phyloP scores from a whole-genome alignment of 2,888 invertebrate species.

The Archips xylosteana region DNA sequence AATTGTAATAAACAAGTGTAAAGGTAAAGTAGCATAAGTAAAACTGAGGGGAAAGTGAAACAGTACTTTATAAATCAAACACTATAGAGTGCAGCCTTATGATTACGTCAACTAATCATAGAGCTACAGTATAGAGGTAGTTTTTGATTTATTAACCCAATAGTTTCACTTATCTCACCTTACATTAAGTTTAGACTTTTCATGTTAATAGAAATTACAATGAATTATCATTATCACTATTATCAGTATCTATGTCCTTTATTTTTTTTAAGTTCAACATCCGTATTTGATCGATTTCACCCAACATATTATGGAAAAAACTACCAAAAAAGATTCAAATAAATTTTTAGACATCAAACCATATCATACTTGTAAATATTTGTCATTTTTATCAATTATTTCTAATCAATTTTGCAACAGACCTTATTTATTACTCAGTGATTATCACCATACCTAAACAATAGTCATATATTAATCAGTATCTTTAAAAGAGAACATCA shows the following conservation, averaged over 20 bases:
- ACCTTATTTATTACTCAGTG: slow-evolving; percentile 67
- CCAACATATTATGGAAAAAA: slow-evolving; percentile 61
- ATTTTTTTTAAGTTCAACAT: background rate
- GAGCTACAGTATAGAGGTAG: too few relatives aligned
- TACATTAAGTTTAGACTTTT: too few relatives aligned
- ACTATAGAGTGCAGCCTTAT: too few relatives aligned
- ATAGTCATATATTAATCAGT: slow-evolving; percentile 67
- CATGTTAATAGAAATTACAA: too few relatives aligned
- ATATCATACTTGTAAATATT: slow-evolving; percentile 48
- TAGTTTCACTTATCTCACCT: too few relatives aligned
- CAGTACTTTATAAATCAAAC: too few relatives aligned
- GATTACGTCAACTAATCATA: too few relatives aligned
- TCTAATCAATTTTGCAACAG: slow-evolving; percentile 71
- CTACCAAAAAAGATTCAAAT: slow-evolving; percentile 67
- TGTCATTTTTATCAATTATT: slow-evolving; percentile 51
- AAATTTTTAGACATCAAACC: slow-evolving; percentile 23
- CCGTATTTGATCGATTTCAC: slow-evolving; percentile 5
- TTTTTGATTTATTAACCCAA: too few relatives aligned
- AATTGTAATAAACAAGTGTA: background rate
- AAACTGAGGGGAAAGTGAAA: background rate
- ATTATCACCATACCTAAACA: slow-evolving; percentile 74
- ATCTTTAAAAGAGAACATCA: slow-evolving; percentile 70
- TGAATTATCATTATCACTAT: too few relatives aligned
- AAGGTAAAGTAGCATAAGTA: background rate
- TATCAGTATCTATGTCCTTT: too few relatives aligned